Evolutionary conservation across 2,113 vertebrate genomes (phyloP), one percentile per base, ranked within the genome.

Genomic region (Xiphophorus couchianus): DNA sequence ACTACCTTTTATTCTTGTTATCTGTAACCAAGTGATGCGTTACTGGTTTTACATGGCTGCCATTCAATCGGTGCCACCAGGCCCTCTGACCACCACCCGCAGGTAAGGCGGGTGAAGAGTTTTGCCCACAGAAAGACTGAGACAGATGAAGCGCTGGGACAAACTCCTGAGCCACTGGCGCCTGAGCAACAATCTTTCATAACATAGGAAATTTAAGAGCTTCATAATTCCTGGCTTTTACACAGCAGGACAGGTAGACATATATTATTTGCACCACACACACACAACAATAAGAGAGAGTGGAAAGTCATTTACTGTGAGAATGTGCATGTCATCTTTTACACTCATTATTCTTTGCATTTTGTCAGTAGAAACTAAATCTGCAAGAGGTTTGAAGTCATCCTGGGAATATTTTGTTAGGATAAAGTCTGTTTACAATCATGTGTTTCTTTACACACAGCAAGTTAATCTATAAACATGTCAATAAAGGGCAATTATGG

Each of bases 401-500:
- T 60, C 4, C 27, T 54, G 69, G 70, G 63, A 71, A 17, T 22
- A 4, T 74, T 35, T 22, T 51, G 11, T 2, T 66, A 61, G 3
- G 35, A 65, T 5, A 25, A 35, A 58, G 58, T 60, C 68, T 48
- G 39, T 39, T 62, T 67, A 22, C 8, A 25, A 2, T 66, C 62
- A 33, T 54, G 9, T 33, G 14, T 1, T 70, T 30, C 31, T 48
- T 30, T 42, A 5, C 54, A 65, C 25, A 81, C 30, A 73, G 69
- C 35, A 68, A 48, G 1, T 8, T 2, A 15, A 39, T 42, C 5
- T 28, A 6, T n/a, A 7, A 58, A n/a, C 22, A 58, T 66, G 19
- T 54, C 39, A 77, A 39, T 22, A 33, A 58, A 27, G 0, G 74
- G 67, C 54, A 81, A 71, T 78, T 81, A 70, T 39, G 29, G 74